phyloP scores from a whole-genome alignment of 2,888 invertebrate genomes.

The Lithophane ornitopus region DNA sequence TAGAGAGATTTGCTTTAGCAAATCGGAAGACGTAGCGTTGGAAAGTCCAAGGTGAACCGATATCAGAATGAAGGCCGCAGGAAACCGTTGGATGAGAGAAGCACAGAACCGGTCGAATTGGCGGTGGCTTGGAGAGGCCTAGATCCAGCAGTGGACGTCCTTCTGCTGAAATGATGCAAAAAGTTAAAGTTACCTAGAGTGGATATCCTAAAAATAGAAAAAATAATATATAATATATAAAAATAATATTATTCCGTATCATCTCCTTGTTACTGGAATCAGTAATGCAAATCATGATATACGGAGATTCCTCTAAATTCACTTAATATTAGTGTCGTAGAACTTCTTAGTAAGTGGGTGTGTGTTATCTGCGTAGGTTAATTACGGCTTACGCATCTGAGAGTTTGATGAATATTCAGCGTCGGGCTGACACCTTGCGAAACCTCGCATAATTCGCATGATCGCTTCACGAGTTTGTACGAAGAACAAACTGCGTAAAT shows the following conservation, averaged over 20 bases:
- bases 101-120: too few species aligned
- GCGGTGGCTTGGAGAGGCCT: too few species aligned
- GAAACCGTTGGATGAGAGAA: too few species aligned
- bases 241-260: too few species aligned
- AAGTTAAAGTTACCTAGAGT: not conserved
- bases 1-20: too few species aligned
- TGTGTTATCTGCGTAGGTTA: slow-evolving; percentile 49
- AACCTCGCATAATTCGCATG: slow-evolving; percentile 32
- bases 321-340: slow-evolving; percentile 19
- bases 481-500: slow-evolving; percentile 5
- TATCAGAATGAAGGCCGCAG: too few species aligned
- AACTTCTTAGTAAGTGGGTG: slow-evolving; percentile 44
- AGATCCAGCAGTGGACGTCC: too few species aligned
- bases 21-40: too few species aligned
- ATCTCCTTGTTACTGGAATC: not conserved
- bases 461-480: slow-evolving; percentile 32
- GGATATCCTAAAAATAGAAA: not conserved
- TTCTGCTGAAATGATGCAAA: not conserved
- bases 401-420: slow-evolving; percentile 69
- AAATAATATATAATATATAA: too few species aligned
- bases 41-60: too few species aligned
- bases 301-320: slow-evolving; percentile 6
- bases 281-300: slow-evolving; percentile 14
- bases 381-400: slow-evolving; percentile 58
- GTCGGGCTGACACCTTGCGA: slow-evolving; percentile 58